phyloP scores from a whole-genome alignment of 2,797 vertebrate genomes.

The Spinus pinus region DNA sequence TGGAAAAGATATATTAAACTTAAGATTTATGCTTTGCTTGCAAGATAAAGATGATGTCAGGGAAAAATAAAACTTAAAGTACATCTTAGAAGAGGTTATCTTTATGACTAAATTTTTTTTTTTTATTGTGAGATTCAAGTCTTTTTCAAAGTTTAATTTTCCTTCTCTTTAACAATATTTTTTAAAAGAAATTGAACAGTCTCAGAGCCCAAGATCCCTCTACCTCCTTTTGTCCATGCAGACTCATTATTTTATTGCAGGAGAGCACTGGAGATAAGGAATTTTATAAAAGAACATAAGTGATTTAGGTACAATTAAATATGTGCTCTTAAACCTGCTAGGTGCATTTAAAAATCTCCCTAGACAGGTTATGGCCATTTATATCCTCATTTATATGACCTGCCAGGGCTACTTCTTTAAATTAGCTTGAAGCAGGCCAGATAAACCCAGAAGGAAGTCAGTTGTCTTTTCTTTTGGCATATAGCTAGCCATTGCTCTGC shows the following conservation, averaged over 20 bases:
- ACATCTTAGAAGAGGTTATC: neutral
- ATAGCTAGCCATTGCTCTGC: neutral
- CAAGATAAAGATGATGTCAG: neutral
- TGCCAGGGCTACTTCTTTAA: conserved; percentile 57
- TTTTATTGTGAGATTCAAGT: neutral
- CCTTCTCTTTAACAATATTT: neutral
- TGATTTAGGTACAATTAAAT: conserved; percentile 5
- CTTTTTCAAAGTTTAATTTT: neutral
- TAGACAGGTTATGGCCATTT: conserved; percentile 36
- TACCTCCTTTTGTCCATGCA: neutral
- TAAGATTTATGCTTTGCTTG: neutral
- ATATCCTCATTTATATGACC: conserved; percentile 35
- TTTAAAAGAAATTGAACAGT: neutral
- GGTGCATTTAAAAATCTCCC: conserved; percentile 38
- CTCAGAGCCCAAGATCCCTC: neutral
- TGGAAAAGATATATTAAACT: neutral
- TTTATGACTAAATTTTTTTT: neutral
- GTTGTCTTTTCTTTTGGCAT: conserved; percentile 41
- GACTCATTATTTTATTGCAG: neutral
- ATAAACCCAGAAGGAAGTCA: conserved; percentile 45
- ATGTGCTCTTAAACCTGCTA: conserved; percentile 23
- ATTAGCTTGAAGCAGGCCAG: conserved; percentile 63
- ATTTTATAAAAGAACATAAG: conserved; percentile 32
- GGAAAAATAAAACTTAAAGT: neutral
- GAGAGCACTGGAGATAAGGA: neutral